Evolutionary conservation across 2,113 vertebrate genomes (phyloP), one percentile per base, ranked within the genome.

Genomic region (Dipodomys merriami): DNA sequence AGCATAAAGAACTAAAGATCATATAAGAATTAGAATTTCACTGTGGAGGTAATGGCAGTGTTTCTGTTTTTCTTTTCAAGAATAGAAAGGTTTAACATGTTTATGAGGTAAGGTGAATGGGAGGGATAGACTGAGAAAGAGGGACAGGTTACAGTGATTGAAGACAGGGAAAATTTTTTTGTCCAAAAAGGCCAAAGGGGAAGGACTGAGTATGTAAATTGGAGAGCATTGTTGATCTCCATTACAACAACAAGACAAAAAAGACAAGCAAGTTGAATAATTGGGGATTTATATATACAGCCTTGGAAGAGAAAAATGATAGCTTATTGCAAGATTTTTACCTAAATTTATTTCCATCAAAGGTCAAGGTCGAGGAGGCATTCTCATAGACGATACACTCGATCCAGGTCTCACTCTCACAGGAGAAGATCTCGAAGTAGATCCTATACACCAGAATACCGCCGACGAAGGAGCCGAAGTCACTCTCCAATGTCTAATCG

Each of bases 401-500:
- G 98, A 64, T 99, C 98, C 94, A 98, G 98, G 92, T 99, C 99
- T 73, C 98, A 98, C 96, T 99, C 99, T 91, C 98, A 98, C 35
- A 98, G 98, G 95, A 99, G 98, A 92, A 98, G 98, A 88, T 99
- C 99, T 93, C 98, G 98, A 90, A 99, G 99, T 96, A 98, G 98
- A 92, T 99, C 99, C 0, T 99, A 98, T 86, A 99, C 98, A 0
- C 98, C 98, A 19, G 99, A 99, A 9, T 98, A 98, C 96, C 98
- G 98, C 0, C 98, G 99, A 76, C 98, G 98, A 94, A 98, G 98
- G 96, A 99, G 99, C 97, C 98, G 98, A 91, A 99, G 99, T 96
- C 98, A 98, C 53, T 99, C 99, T 60, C 99, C 99, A 16, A 98
- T 98, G 98, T 99, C 99, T 60, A 99, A 98, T 97, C 98, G 98